Evolutionary conservation across 2,888 invertebrate genomes (phyloP), one percentile per base, ranked within the genome.

Genomic region (Tipula vernalis): DNA sequence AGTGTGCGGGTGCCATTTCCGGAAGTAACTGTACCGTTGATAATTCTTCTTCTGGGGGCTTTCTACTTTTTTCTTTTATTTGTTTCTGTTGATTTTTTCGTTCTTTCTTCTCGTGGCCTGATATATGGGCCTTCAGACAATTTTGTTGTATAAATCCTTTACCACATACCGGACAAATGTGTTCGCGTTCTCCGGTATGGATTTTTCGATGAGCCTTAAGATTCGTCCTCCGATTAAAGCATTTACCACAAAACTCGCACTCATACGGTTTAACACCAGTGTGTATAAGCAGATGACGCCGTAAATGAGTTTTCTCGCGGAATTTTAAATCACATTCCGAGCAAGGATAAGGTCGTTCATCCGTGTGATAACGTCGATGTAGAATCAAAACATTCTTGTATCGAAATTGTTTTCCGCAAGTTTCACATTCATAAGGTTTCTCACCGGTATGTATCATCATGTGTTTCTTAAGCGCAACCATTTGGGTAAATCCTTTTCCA

Each of bases 101-200:
- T 10, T 71, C 71, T 71, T 71, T 84, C 13, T 84, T 84, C 41
- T 84, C 84, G 10, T 84, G 84, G 6, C 84, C 41, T 8, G 41
- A 39, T 6, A 84, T 39, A 15, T 84, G 84, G 2, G 84, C 84
- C 10, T 41, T 84, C 5, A 84, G n/a, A 15, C 84, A 84, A 12
- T 84, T 84, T 6, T 39, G 13, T 13, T 87, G 87, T n/a, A 87
- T 86, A 51, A 87, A 87, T 3, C 86, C 86, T 83, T 87, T 87
- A 13, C 39, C 39, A 83, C 87, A 87, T 18, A 87, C 42, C 1
- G 85, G n/a, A 41, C 87, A 87, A n/a, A 87, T 44, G 36, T 87
- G 86, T 36, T 88, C 87, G 4, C 87, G 83, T 87, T 88, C 87
- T 8, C 87, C 87, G 12, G 87, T 86, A 51, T 88, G 88, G n/a